phyloP scores from a whole-genome alignment of 1,140 invertebrate species.

The Cyclina sinensis region DNA sequence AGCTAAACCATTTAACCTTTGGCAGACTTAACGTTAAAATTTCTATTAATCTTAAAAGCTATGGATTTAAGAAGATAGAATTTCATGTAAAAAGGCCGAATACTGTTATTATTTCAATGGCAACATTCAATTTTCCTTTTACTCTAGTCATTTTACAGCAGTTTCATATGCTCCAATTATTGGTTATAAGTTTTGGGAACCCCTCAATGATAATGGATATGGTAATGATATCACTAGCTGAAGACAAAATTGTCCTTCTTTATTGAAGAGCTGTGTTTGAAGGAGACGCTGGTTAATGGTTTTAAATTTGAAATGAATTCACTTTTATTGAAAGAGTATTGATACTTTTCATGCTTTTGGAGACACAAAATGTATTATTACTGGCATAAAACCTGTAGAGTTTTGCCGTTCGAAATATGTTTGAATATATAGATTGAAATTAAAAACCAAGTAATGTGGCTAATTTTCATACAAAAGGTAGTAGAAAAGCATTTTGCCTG shows the following conservation, averaged over 20 bases:
- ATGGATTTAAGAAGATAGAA: conserved; percentile 59
- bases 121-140: conserved; percentile 68
- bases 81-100: conserved; percentile 63
- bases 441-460: background rate
- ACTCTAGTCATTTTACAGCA: conserved; percentile 59
- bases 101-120: conserved; percentile 61
- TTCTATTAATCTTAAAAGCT: conserved; percentile 68
- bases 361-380: conserved; percentile 46
- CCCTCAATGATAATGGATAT: conserved; percentile 61
- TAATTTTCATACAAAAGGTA: conserved; percentile 20
- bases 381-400: conserved; percentile 38
- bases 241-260: conserved; percentile 49
- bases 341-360: conserved; percentile 24
- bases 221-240: conserved; percentile 59
- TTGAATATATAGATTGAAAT: conserved; percentile 1
- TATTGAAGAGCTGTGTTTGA: conserved; percentile 58
- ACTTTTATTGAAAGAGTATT: conserved; percentile 61
- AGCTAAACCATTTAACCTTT: conserved; percentile 59
- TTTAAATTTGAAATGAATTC: conserved; percentile 66
- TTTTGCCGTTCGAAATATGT: conserved; percentile 3
- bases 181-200: conserved; percentile 58
- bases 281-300: conserved; percentile 36
- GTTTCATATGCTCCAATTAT: conserved; percentile 64
- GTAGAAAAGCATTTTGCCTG: background rate
- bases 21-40: conserved; percentile 60